A percentile compares a stretch with the other conserved stretches of the same genome.
These are phyloP conservation scores for Eurytoma californica DNA, from an alignment of 2,888 invertebrate genomes.

Conservation along the genomic window DNA sequence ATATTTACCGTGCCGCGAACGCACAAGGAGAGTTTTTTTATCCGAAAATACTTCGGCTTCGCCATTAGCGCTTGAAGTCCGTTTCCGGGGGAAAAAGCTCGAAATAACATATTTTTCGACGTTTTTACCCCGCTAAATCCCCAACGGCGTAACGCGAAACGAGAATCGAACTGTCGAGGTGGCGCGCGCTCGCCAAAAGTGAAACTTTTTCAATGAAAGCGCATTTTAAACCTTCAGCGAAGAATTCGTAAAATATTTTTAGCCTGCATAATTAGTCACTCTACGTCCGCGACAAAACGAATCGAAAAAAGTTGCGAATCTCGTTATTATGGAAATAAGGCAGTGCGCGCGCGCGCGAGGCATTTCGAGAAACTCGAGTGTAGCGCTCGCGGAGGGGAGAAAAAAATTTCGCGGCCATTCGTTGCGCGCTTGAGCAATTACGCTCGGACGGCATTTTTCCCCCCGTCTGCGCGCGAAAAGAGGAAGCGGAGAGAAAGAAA, in stretches of 20 bases:
- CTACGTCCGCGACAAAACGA: background rate
- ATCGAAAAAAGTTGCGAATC: background rate
- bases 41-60: too few relatives aligned
- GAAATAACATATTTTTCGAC: too few relatives aligned
- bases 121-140: too few relatives aligned
- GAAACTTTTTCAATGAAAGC: background rate
- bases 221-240: background rate
- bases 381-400: background rate
- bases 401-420: slow-evolving; percentile 45
- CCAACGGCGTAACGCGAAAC: too few relatives aligned
- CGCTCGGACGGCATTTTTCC: slow-evolving; percentile 41
- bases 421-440: slow-evolving; percentile 49
- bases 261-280: background rate
- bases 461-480: background rate
- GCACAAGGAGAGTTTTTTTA: too few relatives aligned
- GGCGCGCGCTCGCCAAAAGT: too few relatives aligned
- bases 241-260: background rate
- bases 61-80: too few relatives aligned
- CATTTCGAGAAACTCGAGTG: background rate
- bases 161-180: too few relatives aligned
- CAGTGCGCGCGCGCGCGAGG: background rate
- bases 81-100: too few relatives aligned
- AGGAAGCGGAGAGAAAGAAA: background rate
- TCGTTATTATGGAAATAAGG: slow-evolving; percentile 31
- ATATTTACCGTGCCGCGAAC: too few relatives aligned